Evolutionary conservation across 2,888 invertebrate species (phyloP).

Genomic region (Eilema caniola): DNA sequence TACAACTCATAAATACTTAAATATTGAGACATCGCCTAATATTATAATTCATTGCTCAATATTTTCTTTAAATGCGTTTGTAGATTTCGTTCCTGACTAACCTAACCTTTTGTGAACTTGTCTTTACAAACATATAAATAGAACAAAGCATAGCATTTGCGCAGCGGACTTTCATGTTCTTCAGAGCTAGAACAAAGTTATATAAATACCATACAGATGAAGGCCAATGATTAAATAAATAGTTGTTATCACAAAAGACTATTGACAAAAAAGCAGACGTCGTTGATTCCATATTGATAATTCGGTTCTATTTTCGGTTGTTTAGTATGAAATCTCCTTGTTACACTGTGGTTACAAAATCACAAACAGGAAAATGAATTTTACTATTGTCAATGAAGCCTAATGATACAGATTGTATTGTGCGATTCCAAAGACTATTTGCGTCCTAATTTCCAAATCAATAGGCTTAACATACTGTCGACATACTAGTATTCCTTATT

Average conservation of each 20-base stretch:
- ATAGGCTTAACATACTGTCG: background rate
- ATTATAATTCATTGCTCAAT: background rate
- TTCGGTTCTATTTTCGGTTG: conserved; percentile 68
- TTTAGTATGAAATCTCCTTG: conserved; percentile 61
- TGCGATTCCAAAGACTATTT: background rate
- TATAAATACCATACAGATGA: conserved; percentile 67
- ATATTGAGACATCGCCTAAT: background rate
- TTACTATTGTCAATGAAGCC: background rate
- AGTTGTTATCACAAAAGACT: conserved; percentile 63
- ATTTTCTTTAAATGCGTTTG: too few species aligned
- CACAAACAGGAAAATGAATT: conserved; percentile 37
- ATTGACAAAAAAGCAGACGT: conserved; percentile 63
- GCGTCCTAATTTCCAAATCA: background rate
- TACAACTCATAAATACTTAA: background rate
- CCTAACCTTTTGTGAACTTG: conserved; percentile 6
- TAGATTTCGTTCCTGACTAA: background rate
- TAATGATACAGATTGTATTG: background rate
- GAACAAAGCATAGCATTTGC: conserved; percentile 41
- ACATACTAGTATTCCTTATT: too few species aligned
- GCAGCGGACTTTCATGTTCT: conserved; percentile 43
- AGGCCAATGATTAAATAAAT: conserved; percentile 69
- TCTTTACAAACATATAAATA: conserved; percentile 29
- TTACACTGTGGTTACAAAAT: conserved; percentile 58
- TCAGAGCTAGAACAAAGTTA: conserved; percentile 45
- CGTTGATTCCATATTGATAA: conserved; percentile 66